These are phyloP conservation scores for Monopis laevigella DNA, from an alignment of 2,888 invertebrate species.

Conservation along the genomic window DNA sequence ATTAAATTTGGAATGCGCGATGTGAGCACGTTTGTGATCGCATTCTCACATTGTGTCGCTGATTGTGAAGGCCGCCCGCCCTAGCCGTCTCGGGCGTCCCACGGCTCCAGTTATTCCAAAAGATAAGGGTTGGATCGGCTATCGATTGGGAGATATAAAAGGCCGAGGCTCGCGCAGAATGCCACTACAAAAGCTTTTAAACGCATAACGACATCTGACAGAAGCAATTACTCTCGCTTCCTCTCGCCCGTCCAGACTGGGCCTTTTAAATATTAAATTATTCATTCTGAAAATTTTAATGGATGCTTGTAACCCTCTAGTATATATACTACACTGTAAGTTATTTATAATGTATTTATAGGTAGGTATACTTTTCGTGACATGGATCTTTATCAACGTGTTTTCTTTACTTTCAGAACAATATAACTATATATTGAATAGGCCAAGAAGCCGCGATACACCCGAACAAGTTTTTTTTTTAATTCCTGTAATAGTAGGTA, in stretches of 20 bases:
- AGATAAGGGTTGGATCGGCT: constrained; percentile 10
- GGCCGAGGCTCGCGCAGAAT: not conserved
- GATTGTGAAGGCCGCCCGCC: not conserved
- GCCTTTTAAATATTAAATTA: constrained; percentile 5
- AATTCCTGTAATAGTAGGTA: no score
- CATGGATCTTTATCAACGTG: no score
- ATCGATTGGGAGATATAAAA: constrained; percentile 12
- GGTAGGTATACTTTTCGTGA: no score
- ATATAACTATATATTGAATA: no score
- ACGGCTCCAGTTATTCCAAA: constrained; percentile 3
- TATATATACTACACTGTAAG: no score
- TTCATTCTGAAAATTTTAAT: constrained; percentile 2
- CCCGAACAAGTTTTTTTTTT: no score
- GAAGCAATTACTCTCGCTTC: constrained; percentile 10
- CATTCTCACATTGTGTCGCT: not conserved
- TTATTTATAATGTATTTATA: no score
- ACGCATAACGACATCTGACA: constrained; percentile 10
- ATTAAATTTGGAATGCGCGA: constrained; percentile 2
- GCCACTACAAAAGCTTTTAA: constrained; percentile 4
- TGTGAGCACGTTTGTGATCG: constrained; percentile 3
- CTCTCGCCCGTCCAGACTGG: not conserved
- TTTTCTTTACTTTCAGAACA: no score
- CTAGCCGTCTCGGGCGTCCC: constrained; percentile 1
- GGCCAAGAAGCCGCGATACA: no score
- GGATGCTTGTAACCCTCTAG: no score